phyloP scores from a whole-genome alignment of 2,113 vertebrate genomes.

The Amphiprion ocellaris region DNA sequence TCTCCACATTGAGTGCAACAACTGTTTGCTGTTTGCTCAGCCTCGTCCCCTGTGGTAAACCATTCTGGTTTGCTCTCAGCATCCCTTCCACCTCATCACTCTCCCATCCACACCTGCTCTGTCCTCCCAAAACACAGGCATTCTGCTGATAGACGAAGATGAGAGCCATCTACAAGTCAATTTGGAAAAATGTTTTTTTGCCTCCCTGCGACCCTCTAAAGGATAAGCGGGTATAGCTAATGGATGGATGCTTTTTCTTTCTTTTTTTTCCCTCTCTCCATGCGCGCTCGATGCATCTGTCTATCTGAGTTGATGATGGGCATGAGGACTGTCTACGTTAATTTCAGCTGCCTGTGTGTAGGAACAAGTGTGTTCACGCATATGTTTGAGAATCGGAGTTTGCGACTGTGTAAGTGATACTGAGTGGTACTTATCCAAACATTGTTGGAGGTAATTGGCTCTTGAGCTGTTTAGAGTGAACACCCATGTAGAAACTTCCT shows the following conservation, averaged over 20 bases:
- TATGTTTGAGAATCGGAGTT: slow-evolving; percentile 43
- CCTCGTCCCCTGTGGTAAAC: slow-evolving; percentile 18
- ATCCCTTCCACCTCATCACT: slow-evolving; percentile 8
- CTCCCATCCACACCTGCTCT: slow-evolving; percentile 12
- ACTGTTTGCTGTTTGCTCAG: slow-evolving; percentile 38
- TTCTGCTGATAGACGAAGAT: slow-evolving; percentile 9
- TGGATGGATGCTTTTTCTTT: not conserved
- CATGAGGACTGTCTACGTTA: not conserved
- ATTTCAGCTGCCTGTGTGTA: slow-evolving; percentile 11
- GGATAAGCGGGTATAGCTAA: slow-evolving; percentile 3
- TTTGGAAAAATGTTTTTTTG: slow-evolving; percentile 16
- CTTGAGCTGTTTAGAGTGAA: slow-evolving; percentile 23
- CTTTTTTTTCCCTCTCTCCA: not conserved
- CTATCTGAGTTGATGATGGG: not conserved
- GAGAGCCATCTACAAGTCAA: slow-evolving; percentile 34
- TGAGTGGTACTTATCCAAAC: slow-evolving; percentile 51
- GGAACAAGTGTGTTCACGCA: slow-evolving; percentile 21
- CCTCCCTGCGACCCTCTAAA: not conserved
- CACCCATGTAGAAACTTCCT: slow-evolving; percentile 9
- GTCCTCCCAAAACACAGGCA: slow-evolving; percentile 16
- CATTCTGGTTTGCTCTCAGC: slow-evolving; percentile 13
- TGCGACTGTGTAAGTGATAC: slow-evolving; percentile 49
- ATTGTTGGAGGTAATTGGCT: slow-evolving; percentile 47
- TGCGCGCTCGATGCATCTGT: not conserved
- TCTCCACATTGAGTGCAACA: slow-evolving; percentile 9